phyloP scores from a whole-genome alignment of 2,113 vertebrate genomes.

The Calonectris borealis region DNA sequence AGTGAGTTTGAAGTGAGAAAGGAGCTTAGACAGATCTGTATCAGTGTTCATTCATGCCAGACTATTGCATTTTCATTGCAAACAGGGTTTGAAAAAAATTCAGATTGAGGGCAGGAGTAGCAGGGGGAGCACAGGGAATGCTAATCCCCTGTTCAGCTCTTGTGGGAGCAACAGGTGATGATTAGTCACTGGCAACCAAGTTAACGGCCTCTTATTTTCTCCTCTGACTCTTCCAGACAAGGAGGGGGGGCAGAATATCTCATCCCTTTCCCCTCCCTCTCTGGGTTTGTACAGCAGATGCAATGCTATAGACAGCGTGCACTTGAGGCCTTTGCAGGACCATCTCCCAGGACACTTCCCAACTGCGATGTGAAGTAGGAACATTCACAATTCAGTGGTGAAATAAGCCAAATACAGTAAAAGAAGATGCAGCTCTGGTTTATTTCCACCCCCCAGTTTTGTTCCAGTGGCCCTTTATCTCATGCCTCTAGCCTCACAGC shows the following conservation, averaged over 20 bases:
- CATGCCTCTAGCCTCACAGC: neutral
- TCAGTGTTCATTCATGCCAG: conserved; percentile 48
- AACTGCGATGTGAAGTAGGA: neutral
- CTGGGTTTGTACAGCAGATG: neutral
- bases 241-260: too few relatives aligned
- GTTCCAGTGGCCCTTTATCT: neutral
- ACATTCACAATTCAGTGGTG: neutral
- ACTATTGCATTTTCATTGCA: conserved; percentile 25
- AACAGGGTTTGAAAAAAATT: neutral
- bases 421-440: neutral
- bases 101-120: neutral
- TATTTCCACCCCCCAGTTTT: neutral
- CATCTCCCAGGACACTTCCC: neutral
- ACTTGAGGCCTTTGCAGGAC: neutral
- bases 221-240: neutral
- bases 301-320: neutral
- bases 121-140: neutral
- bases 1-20: conserved; percentile 48
- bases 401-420: neutral
- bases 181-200: neutral
- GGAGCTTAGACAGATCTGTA: conserved; percentile 47
- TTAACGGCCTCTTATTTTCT: neutral
- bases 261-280: neutral
- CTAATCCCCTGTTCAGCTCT: neutral
- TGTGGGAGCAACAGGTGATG: neutral